Evolutionary conservation across 2,797 vertebrate genomes (phyloP), one percentile per base, ranked within the genome.

Genomic region (Sandelia bainsii): DNA sequence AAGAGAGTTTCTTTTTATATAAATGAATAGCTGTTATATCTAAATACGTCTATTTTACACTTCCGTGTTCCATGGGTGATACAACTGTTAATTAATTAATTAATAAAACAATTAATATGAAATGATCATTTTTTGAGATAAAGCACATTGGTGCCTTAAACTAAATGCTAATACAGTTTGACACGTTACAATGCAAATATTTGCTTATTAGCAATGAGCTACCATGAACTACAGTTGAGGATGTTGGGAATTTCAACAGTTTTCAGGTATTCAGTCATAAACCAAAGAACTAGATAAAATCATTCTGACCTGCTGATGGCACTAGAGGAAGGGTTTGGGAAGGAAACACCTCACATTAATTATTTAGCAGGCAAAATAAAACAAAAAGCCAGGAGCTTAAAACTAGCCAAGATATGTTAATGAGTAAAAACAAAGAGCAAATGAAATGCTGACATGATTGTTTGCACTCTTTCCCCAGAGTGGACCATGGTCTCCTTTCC

Each of bases 361-460:
- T 88, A 77, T 69, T 58, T 16, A 50, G 61, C 67, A 73, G 60
- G 51, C 69, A 48, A 81, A 87, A 66, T 82, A 50, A 79, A 84
- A 88, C 54, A 74, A 77, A 76, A 64, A 69, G 56, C 60, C 44
- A 46, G 50, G 62, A 74, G 74, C 79, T 83, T 72, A 79, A 80
- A 87, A 82, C 62, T 17, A 67, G 73, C 69, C 71, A 75, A 72
- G 58, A 83, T 56, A 80, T 81, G 66, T 77, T 80, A 58, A 44
- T 63, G 57, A 77, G 75, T 57, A 62, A 91, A 83, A 84, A 84
- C 75, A 84, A 77, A 77, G 77, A 77, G 72, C 54, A 73, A 81
- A 86, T 71, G 62, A 78, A 87, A 82, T 40, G 86, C 82, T 82
- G 85, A 87, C 79, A 80, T 10, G 22, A 67, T 72, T 75, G 50